These are phyloP conservation scores for Cherax quadricarinatus DNA, from an alignment of 1,140 invertebrate species.

Conservation along the genomic window DNA sequence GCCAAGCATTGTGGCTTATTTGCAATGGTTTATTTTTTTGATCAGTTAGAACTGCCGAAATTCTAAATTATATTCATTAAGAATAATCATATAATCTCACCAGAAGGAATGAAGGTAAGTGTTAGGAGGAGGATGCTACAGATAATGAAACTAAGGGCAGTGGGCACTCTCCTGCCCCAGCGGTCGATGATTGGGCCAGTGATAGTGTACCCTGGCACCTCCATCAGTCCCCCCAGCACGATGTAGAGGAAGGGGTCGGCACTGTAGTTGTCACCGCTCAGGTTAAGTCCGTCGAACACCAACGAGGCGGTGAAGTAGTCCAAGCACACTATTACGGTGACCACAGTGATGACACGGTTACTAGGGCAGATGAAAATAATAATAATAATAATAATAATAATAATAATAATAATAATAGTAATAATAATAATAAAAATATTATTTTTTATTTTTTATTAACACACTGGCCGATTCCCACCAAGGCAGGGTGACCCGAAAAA, in stretches of 20 bases:
- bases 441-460: too few relatives aligned
- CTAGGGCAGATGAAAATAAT: not conserved
- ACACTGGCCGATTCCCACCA: too few relatives aligned
- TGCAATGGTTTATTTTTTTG: too few relatives aligned
- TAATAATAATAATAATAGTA: too few relatives aligned
- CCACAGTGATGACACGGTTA: slow-evolving; percentile 11
- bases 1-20: too few relatives aligned
- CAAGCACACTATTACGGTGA: slow-evolving; percentile 49
- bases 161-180: slow-evolving; percentile 50
- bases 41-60: too few relatives aligned
- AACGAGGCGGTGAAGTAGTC: slow-evolving; percentile 41
- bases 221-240: slow-evolving; percentile 56
- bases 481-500: too few relatives aligned
- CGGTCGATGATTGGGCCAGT: slow-evolving; percentile 53
- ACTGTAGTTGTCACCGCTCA: slow-evolving; percentile 52
- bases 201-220: slow-evolving; percentile 56
- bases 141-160: slow-evolving; percentile 24
- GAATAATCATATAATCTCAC: not conserved
- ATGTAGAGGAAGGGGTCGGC: slow-evolving; percentile 69
- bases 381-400: too few relatives aligned
- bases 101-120: slow-evolving; percentile 53
- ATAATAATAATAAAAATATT: too few relatives aligned
- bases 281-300: slow-evolving; percentile 58
- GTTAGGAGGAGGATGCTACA: slow-evolving; percentile 45
- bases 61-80: too few relatives aligned